Base-by-base conservation (phyloP, 2,113 vertebrate species). In the Chunga burmeisteri region DNA sequence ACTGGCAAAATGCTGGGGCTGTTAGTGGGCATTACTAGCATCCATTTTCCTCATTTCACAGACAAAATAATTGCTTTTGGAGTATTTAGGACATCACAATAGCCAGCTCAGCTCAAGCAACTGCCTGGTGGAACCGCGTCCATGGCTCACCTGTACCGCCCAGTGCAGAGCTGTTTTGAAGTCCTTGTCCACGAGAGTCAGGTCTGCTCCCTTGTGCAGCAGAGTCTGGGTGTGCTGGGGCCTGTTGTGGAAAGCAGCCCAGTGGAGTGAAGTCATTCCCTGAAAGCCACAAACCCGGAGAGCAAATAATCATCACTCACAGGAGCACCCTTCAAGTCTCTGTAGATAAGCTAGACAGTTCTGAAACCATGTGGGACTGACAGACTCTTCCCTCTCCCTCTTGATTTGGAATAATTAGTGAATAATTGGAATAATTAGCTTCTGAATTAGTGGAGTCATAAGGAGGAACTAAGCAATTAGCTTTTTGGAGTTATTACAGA, bases 201-300 rank as follows among this genome's bases (percentile, higher is more conserved):
- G 98, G 67, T 99, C 99, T 38, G 98, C 98, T 85, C 98, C 99
- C 68, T 98, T 99, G 93, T 98, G 98, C 94, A 99, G 94, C 87
- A 99, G 97, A 46, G 97, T 98, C 92, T 99, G 98, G 10, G 98
- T 98, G 36, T 99, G 99, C 67, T 99, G 98, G 7, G 98, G 98
- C 47, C 96, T 98, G 95, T 99, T 99, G 94, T 99, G 99, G 96
- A 99, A 99, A 13, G 98, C 99, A 34, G 99, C 98, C 99, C 99
- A 99, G 86, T 99, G 99, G 36, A 99, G 99, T 5, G 99, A 98
- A 6, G 99, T 98, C 99, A 99, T 99, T 52, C 99, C 99, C 99
- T 99, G 91, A n/a, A 95, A 97, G 81, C 6, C 93, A 97, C 53
- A 96, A 91, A 70, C 23, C 49, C 71, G 8, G 40, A 70, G 32